Evolutionary conservation across 1,140 invertebrate species (phyloP).

Genomic region (Charaxes varanes): DNA sequence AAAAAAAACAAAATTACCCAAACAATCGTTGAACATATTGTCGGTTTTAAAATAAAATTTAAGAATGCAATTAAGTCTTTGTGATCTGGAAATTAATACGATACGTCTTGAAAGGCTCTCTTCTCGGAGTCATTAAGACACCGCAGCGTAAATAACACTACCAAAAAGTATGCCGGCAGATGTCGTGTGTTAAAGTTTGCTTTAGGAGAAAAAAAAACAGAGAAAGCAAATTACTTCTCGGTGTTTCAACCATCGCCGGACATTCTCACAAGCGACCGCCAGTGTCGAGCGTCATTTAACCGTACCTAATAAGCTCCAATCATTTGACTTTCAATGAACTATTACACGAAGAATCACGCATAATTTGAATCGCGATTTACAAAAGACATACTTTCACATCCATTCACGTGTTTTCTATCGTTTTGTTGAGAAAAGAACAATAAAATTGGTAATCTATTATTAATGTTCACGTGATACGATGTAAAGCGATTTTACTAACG

Average conservation of each 20-base stretch:
- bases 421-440: background rate
- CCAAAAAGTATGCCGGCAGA: constrained; percentile 27
- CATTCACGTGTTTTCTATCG: background rate
- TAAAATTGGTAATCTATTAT: too few relatives aligned
- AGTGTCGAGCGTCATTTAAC: constrained; percentile 19
- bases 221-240: constrained; percentile 28
- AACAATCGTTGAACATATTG: constrained; percentile 46
- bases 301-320: constrained; percentile 24
- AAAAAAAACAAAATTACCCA: constrained; percentile 40
- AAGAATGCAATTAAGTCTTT: constrained; percentile 61
- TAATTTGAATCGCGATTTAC: constrained; percentile 19
- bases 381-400: constrained; percentile 16
- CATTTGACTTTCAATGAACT: constrained; percentile 24
- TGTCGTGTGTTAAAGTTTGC: constrained; percentile 32
- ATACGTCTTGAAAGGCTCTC: constrained; percentile 33
- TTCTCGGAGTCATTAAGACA: constrained; percentile 43
- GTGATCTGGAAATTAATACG: constrained; percentile 62
- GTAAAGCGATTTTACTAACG: too few relatives aligned
- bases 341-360: constrained; percentile 16
- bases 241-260: constrained; percentile 24
- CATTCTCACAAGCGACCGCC: constrained; percentile 23
- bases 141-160: constrained; percentile 41
- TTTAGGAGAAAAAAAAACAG: constrained; percentile 27
- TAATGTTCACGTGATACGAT: too few relatives aligned
- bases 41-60: constrained; percentile 67